Evolutionary conservation across 2,797 vertebrate genomes (phyloP).

Genomic region (Austrolebias charrua): DNA sequence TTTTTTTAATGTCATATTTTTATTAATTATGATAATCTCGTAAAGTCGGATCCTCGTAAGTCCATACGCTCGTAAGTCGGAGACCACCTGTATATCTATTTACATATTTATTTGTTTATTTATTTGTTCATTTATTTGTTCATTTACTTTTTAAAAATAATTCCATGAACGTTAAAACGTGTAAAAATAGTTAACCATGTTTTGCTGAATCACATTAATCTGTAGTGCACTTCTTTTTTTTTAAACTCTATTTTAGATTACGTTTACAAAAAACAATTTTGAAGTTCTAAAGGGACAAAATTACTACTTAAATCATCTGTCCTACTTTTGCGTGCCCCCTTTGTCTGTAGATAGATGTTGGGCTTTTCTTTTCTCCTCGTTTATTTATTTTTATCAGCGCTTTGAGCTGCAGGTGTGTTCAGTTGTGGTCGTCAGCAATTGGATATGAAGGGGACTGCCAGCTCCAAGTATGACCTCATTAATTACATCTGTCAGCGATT

Average conservation of each 20-base stretch:
- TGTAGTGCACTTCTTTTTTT: background rate
- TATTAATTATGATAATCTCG: too few relatives aligned
- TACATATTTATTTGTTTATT: too few relatives aligned
- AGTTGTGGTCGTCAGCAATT: slow-evolving; percentile 74
- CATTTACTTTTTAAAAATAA: too few relatives aligned
- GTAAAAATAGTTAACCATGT: background rate
- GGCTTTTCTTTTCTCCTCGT: slow-evolving; percentile 10
- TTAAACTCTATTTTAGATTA: slow-evolving; percentile 7
- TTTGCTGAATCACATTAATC: background rate
- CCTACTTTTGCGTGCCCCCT: slow-evolving; percentile 33
- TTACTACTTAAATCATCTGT: slow-evolving; percentile 21
- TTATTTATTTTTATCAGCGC: slow-evolving; percentile 13
- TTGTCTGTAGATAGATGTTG: slow-evolving; percentile 44
- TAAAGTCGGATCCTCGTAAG: too few relatives aligned
- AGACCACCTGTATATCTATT: too few relatives aligned
- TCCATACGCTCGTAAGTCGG: too few relatives aligned
- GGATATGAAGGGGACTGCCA: slow-evolving; percentile 77
- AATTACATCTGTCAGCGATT: slow-evolving; percentile 83
- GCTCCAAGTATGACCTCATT: slow-evolving; percentile 79
- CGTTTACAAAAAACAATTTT: slow-evolving; percentile 31
- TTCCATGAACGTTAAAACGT: too few relatives aligned
- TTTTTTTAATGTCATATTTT: too few relatives aligned
- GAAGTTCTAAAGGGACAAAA: slow-evolving; percentile 31
- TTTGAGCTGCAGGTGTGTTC: slow-evolving; percentile 73
- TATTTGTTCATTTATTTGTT: too few relatives aligned